Conservation (phyloP, 2,113 vertebrate species). For the Corydoras sp. region DNA sequence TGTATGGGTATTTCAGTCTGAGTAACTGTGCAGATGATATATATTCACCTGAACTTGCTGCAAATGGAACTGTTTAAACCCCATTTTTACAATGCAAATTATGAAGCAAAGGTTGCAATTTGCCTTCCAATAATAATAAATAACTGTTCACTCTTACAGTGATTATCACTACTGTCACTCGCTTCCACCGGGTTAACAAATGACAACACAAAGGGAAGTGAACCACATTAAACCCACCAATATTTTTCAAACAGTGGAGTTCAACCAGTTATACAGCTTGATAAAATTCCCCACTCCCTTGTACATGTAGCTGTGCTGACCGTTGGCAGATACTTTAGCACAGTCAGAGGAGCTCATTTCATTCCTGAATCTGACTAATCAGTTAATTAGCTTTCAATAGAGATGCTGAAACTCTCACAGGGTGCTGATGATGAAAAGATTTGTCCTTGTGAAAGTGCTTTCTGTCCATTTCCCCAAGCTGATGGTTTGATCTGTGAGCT, state of each 20-base stretch:
- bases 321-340: slow-evolving; percentile 27
- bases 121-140: neutral
- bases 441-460: slow-evolving; percentile 29
- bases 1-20: neutral
- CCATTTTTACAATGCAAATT: neutral
- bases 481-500: slow-evolving; percentile 1
- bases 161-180: neutral
- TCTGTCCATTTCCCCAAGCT: slow-evolving; percentile 16
- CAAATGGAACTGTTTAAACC: neutral
- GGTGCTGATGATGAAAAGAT: slow-evolving; percentile 22
- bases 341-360: slow-evolving; percentile 18
- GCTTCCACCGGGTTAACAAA: slow-evolving; percentile 14
- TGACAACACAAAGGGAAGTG: neutral
- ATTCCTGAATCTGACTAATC: slow-evolving; percentile 37
- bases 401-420: slow-evolving; percentile 34
- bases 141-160: neutral
- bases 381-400: slow-evolving; percentile 43
- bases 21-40: neutral
- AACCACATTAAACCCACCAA: neutral
- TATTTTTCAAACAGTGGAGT: slow-evolving; percentile 11
- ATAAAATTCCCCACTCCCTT: slow-evolving; percentile 4
- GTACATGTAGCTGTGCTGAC: slow-evolving; percentile 18
- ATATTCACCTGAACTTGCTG: neutral
- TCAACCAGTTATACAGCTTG: slow-evolving; percentile 15
- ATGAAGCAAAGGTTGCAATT: neutral